These are phyloP conservation scores for Ardeotis arabs DNA, from an alignment of 2,113 vertebrate genomes.

Conservation along the genomic window DNA sequence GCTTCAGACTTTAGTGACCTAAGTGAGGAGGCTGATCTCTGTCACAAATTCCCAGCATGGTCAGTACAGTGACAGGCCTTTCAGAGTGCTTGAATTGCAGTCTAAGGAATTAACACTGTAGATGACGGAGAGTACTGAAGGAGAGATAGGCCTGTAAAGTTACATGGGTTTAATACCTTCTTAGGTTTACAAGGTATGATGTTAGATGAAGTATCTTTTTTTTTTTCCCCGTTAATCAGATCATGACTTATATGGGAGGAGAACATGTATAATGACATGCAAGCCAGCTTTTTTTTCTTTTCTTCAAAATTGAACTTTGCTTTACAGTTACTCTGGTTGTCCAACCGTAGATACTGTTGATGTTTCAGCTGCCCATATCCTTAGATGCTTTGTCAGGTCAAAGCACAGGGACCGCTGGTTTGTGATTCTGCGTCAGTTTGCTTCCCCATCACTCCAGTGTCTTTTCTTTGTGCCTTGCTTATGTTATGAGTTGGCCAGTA, in stretches of 20 bases:
- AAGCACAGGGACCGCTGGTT: background rate
- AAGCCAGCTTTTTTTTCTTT: background rate
- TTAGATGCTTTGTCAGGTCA: conserved; percentile 2
- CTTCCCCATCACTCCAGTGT: background rate
- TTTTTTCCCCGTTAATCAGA: background rate
- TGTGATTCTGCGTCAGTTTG: background rate
- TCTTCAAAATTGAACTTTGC: background rate
- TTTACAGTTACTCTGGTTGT: background rate
- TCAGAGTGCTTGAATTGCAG: background rate
- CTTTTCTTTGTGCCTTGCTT: conserved; percentile 12
- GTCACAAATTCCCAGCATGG: background rate
- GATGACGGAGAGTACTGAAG: background rate
- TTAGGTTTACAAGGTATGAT: background rate
- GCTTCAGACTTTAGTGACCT: background rate
- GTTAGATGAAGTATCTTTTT: background rate
- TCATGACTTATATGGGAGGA: background rate
- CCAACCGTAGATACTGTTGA: background rate
- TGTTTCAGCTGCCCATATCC: background rate
- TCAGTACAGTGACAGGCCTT: background rate
- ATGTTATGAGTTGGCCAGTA: conserved; percentile 19
- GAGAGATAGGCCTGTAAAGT: background rate
- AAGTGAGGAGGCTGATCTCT: background rate
- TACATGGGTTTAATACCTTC: background rate
- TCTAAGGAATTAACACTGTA: background rate
- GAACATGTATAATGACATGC: background rate